Conservation (phyloP, 2,797 vertebrate genomes). For the Anas flavirostris region DNA sequence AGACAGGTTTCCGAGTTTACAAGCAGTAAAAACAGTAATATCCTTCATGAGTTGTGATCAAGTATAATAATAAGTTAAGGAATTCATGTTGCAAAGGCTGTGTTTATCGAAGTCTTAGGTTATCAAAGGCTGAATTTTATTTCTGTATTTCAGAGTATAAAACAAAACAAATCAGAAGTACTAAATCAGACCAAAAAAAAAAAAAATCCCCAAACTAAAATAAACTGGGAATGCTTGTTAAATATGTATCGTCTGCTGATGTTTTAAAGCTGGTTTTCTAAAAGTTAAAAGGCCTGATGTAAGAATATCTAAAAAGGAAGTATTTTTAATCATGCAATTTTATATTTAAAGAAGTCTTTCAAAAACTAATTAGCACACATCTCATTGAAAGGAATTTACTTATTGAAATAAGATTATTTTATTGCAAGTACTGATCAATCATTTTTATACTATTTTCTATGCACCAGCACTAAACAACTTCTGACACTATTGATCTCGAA, state of each 20-base stretch:
- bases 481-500: slow-evolving; percentile 81
- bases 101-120: not conserved
- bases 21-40: not conserved
- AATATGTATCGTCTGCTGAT: not conserved
- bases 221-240: not conserved
- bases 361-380: slow-evolving; percentile 51
- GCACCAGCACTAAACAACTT: slow-evolving; percentile 68
- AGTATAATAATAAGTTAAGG: not conserved
- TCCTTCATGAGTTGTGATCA: not conserved
- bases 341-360: slow-evolving; percentile 15
- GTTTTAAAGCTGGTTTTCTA: slow-evolving; percentile 7
- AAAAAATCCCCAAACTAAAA: not conserved
- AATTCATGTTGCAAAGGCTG: not conserved
- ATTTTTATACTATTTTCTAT: slow-evolving; percentile 66
- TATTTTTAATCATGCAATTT: not conserved
- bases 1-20: not conserved
- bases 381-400: slow-evolving; percentile 75
- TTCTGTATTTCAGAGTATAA: not conserved
- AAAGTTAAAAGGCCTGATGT: not conserved
- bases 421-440: slow-evolving; percentile 78
- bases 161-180: not conserved
- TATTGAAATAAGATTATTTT: slow-evolving; percentile 74
- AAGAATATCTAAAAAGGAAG: not conserved
- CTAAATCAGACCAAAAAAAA: not conserved
- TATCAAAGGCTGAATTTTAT: not conserved